A percentile compares a stretch with the other conserved stretches of the same genome.
These are phyloP conservation scores for Eupithecia dodoneata DNA, from an alignment of 2,888 invertebrate genomes.

Conservation along the genomic window DNA sequence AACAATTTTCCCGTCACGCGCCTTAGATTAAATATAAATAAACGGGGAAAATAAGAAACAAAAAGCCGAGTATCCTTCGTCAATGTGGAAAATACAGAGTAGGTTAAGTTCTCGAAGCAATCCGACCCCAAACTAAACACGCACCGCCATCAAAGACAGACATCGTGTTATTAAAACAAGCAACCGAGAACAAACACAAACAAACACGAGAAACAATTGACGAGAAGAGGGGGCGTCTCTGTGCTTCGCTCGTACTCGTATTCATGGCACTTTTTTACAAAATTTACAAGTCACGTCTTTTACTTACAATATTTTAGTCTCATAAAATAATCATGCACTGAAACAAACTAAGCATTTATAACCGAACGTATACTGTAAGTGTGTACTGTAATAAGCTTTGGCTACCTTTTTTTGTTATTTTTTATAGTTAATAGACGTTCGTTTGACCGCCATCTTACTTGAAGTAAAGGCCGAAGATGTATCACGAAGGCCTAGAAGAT, in stretches of 20 bases:
- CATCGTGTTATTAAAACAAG: constrained; percentile 82
- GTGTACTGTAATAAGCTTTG: too few relatives aligned
- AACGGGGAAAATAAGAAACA: constrained; percentile 25
- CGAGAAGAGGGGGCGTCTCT: constrained; percentile 60
- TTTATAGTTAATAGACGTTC: too few relatives aligned
- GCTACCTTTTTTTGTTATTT: neutral
- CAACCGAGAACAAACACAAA: constrained; percentile 78
- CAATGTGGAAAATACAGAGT: constrained; percentile 54
- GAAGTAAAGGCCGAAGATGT: too few relatives aligned
- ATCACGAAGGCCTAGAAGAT: too few relatives aligned
- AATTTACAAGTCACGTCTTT: constrained; percentile 45
- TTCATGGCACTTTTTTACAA: constrained; percentile 66
- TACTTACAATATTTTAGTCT: neutral
- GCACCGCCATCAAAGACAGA: constrained; percentile 78
- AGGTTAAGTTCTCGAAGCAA: constrained; percentile 63
- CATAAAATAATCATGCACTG: neutral
- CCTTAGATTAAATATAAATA: constrained; percentile 31
- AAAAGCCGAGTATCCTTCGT: constrained; percentile 16
- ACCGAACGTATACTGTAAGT: neutral
- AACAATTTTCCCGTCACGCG: constrained; percentile 18
- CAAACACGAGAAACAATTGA: constrained; percentile 80
- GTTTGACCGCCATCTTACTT: too few relatives aligned
- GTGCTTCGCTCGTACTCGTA: constrained; percentile 57
- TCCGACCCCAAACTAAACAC: constrained; percentile 73
- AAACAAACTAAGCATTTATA: neutral